Evolutionary conservation across 2,888 invertebrate genomes (phyloP).

Genomic region (Hipparchia sbordonii): DNA sequence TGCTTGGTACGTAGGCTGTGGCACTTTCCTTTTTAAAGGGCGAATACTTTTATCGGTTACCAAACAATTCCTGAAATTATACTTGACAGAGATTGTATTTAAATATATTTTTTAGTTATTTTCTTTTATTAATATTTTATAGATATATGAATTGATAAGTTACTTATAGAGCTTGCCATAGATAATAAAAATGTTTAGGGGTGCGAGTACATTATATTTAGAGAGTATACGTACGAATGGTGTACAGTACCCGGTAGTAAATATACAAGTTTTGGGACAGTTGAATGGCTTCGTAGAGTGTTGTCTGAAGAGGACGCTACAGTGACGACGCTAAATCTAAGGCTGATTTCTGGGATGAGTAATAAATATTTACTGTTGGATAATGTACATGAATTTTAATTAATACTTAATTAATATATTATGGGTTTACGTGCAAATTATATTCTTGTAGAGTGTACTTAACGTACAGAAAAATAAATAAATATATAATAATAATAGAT

Average conservation of each 20-base stretch:
- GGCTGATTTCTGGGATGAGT: too few species aligned
- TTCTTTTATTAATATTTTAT: conserved; percentile 1
- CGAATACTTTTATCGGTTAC: conserved; percentile 5
- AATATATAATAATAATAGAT: background rate
- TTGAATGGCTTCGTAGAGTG: too few species aligned
- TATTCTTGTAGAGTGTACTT: conserved; percentile 4
- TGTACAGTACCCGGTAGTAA: too few species aligned
- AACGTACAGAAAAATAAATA: conserved; percentile 1
- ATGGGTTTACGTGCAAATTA: conserved; percentile 5
- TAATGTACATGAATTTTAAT: too few species aligned
- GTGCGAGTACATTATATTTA: background rate
- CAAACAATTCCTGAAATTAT: conserved; percentile 12
- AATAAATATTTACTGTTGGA: too few species aligned
- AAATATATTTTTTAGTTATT: conserved; percentile 13
- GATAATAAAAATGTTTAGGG: background rate
- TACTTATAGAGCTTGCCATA: conserved; percentile 30
- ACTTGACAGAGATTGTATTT: conserved; percentile 16
- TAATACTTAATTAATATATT: background rate
- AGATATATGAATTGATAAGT: conserved; percentile 2
- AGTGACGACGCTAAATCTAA: too few species aligned
- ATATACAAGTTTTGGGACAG: too few species aligned
- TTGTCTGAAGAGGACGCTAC: too few species aligned
- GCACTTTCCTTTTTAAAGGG: background rate
- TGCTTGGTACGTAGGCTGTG: background rate
- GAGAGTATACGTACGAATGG: too few species aligned